phyloP scores from a whole-genome alignment of 2,797 vertebrate species.

The Heterohyrax brucei region DNA sequence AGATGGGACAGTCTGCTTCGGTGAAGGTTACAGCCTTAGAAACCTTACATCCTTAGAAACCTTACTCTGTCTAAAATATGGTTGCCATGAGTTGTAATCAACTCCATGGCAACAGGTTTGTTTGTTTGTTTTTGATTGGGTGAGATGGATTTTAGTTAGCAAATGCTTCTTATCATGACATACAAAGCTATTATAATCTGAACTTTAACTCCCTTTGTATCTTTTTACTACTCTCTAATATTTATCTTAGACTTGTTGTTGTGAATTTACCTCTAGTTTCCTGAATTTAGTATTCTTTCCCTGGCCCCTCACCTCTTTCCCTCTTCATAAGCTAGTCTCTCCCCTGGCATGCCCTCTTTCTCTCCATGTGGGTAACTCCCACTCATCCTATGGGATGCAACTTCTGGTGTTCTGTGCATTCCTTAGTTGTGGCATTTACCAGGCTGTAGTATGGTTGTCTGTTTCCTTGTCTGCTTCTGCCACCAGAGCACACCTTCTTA shows the following conservation, averaged over 20 bases:
- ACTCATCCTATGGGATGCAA: background rate
- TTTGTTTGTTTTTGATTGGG: too few species aligned
- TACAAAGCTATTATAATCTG: background rate
- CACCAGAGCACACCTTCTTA: background rate
- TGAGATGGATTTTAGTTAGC: background rate
- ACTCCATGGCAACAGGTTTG: too few species aligned
- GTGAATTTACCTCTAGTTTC: background rate
- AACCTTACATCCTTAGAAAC: too few species aligned
- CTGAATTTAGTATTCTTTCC: background rate
- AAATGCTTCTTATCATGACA: background rate
- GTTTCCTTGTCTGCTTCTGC: conserved; percentile 32
- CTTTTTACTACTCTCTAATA: background rate
- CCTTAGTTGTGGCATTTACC: background rate
- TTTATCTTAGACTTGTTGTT: background rate
- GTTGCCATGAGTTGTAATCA: too few species aligned
- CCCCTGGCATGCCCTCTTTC: background rate
- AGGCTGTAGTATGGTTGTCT: background rate
- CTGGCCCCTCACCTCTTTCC: background rate
- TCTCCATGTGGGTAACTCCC: background rate
- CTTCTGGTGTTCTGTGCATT: background rate
- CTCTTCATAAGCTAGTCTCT: background rate
- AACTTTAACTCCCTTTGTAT: background rate
- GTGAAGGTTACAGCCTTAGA: too few species aligned
- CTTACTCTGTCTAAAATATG: too few species aligned
- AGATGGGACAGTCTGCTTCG: too few species aligned